Evolutionary conservation across 2,113 vertebrate species (phyloP).

Genomic region (Agapornis roseicollis): DNA sequence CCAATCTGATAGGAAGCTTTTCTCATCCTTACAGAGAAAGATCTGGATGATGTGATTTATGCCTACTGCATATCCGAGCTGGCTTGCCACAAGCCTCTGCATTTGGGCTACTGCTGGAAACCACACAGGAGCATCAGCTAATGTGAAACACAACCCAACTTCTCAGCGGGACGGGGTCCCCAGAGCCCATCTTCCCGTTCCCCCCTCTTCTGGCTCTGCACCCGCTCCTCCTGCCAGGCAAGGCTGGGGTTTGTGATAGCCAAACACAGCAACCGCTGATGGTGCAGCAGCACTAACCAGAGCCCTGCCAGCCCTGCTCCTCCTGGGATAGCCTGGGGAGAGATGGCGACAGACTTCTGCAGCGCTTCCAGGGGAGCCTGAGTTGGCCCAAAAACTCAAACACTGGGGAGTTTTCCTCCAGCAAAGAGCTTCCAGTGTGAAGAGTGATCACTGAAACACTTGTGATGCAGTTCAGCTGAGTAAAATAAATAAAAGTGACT

Average conservation of each 20-base stretch:
- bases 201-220: background rate
- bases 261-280: background rate
- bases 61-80: background rate
- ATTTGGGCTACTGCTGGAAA: slow-evolving; percentile 29
- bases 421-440: background rate
- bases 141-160: slow-evolving; percentile 35
- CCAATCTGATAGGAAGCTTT: background rate
- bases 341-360: background rate
- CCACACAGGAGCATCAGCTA: slow-evolving; percentile 38
- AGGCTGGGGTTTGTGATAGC: background rate
- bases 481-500: slow-evolving; percentile 60
- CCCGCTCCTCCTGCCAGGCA: background rate
- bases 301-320: background rate
- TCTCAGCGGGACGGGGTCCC: background rate
- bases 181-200: slow-evolving; percentile 5
- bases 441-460: background rate
- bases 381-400: background rate
- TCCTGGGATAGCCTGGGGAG: background rate
- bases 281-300: background rate
- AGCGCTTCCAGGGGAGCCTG: background rate
- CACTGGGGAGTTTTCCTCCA: background rate
- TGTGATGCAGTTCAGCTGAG: slow-evolving; percentile 23
- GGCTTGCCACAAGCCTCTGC: slow-evolving; percentile 13
- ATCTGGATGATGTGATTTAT: background rate
- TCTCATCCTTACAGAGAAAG: background rate